Evolutionary conservation across 37 sponge, comb jelly and placozoan genomes (phyloP).

Genomic region (Halisarca cf. caerulea): DNA sequence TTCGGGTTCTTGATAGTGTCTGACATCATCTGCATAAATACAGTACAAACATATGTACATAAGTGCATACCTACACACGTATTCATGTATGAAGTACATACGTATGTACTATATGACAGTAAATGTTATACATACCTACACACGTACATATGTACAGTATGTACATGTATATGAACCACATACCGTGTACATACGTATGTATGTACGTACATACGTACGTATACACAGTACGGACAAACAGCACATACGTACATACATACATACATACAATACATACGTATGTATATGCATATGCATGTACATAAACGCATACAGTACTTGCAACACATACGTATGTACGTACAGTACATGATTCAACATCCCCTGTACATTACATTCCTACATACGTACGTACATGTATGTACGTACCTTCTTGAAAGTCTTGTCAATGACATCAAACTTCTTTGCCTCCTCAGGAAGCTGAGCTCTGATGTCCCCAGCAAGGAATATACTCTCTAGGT

Average conservation of each 20-base stretch:
- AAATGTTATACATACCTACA: no score
- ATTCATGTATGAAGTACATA: background rate
- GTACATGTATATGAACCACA: background rate
- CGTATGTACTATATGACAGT: background rate
- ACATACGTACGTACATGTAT: background rate
- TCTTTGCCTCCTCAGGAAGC: constrained; percentile 99
- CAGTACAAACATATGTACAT: background rate
- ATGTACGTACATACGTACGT: background rate
- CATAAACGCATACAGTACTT: no score
- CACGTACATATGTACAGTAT: background rate
- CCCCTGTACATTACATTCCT: no score
- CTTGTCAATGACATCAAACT: constrained; percentile 98
- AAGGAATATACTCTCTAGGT: constrained; percentile 97
- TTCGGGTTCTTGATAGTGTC: constrained; percentile 94
- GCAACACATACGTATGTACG: no score
- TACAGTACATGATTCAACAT: no score
- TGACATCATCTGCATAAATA: constrained; percentile 76
- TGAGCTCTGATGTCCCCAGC: constrained; percentile 97
- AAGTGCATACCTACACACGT: background rate
- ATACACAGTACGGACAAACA: no score
- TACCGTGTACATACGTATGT: background rate
- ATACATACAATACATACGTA: no score
- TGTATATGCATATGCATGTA: no score
- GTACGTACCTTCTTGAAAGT: constrained; percentile 88
- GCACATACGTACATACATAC: no score